phyloP scores from a whole-genome alignment of 1,140 invertebrate genomes.

The Monomorium pharaonis region DNA sequence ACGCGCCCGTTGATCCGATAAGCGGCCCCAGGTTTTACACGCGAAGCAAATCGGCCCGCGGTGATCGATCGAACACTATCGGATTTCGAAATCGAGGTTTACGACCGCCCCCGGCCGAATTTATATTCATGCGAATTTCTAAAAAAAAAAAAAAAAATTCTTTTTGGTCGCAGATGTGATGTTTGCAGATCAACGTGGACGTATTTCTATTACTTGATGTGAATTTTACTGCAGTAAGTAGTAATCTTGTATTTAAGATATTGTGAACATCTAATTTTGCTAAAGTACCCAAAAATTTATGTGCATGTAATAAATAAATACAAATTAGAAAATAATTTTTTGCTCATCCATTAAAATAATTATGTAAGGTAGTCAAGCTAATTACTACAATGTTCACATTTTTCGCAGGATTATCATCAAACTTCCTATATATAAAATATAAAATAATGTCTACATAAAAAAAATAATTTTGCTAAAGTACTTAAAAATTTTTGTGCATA shows the following conservation, averaged over 20 bases:
- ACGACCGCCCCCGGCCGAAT: background rate
- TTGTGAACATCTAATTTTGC: background rate
- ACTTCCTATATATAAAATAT: too few relatives aligned
- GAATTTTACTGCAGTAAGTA: background rate
- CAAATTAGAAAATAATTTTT: too few relatives aligned
- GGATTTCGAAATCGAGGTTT: conserved; percentile 12
- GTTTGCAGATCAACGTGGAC: background rate
- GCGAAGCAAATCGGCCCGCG: conserved; percentile 38
- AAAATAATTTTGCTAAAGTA: too few relatives aligned
- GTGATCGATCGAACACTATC: conserved; percentile 34
- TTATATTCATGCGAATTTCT: conserved; percentile 9
- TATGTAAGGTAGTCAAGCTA: too few relatives aligned
- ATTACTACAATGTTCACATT: too few relatives aligned
- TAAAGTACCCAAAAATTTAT: too few relatives aligned
- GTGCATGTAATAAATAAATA: too few relatives aligned
- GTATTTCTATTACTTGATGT: background rate
- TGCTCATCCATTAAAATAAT: too few relatives aligned
- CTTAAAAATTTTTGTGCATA: too few relatives aligned
- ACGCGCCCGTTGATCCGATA: conserved; percentile 47
- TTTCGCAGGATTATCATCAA: too few relatives aligned
- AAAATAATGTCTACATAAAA: too few relatives aligned
- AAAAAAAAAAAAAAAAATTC: too few relatives aligned
- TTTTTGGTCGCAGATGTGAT: background rate
- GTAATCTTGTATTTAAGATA: background rate
- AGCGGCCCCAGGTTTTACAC: conserved; percentile 23